phyloP scores from a whole-genome alignment of 1,140 invertebrate genomes.

The Dermatophagoides farinae region DNA sequence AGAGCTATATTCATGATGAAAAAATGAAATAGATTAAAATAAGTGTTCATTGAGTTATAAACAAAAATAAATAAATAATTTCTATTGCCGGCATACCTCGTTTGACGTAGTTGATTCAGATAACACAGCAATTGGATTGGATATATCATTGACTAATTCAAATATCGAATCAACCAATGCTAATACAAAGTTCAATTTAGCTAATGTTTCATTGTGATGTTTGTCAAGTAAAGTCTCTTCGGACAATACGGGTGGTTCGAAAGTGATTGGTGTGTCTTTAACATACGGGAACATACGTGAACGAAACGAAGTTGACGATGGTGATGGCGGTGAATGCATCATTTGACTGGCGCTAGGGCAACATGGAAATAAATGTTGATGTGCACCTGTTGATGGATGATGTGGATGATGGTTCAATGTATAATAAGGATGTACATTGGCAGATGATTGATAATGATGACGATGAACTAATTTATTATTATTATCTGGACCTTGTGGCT shows the following conservation, averaged over 20 bases:
- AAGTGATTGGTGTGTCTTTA: conserved; percentile 37
- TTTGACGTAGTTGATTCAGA: conserved; percentile 18
- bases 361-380: background rate
- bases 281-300: conserved; percentile 25
- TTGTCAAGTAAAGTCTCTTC: conserved; percentile 85
- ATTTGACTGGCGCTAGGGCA: background rate
- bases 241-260: conserved; percentile 69
- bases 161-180: conserved; percentile 73
- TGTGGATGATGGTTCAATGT: too few relatives aligned
- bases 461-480: conserved; percentile 1
- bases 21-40: background rate
- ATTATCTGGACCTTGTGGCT: background rate
- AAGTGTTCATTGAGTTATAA: background rate
- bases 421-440: background rate
- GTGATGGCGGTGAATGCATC: background rate
- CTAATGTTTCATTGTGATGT: conserved; percentile 78
- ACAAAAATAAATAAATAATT: background rate
- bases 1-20: background rate
- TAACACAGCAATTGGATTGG: conserved; percentile 41
- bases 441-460: background rate
- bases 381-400: background rate
- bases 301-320: background rate
- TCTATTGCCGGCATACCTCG: conserved; percentile 10
- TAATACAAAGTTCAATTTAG: conserved; percentile 77
- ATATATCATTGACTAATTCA: conserved; percentile 53